Evolutionary conservation across 2,888 invertebrate species (phyloP), one percentile per base, ranked within the genome.

Genomic region (Exephanes ischioxanthus): DNA sequence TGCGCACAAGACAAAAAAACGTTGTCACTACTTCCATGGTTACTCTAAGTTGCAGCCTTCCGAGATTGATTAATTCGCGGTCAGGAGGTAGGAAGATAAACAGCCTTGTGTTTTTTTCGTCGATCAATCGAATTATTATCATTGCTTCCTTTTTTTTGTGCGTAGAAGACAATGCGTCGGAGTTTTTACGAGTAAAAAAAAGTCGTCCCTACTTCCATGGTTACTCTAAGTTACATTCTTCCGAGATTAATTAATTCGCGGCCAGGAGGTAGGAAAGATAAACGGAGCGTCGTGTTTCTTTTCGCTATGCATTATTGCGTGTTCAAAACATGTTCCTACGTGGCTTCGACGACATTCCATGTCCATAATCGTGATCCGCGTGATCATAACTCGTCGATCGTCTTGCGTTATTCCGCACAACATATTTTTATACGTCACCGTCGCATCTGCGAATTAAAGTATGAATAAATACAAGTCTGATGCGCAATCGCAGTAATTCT

Each of bases 341-440:
- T 63, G 80, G 67, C 71, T 76, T 53, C 45, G 37, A 51, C 63
- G 66, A 79, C 75, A 84, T 85, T 79, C 81, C 82, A 48, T 37
- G 63, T 73, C n/a, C 41, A 19, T 79, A 51, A 58, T 70, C 41
- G 30, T 53, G 41, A 83, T 70, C 3, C 33, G 48, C 16, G n/a
- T 11, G 41, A 41, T 26, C 63, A 16, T 16, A 26, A 83, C 22
- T 63, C 66, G 30, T 77, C 11, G 58, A 66, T 37, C 30, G 45
- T 5, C 51, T 68, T 63, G 48, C 61, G 45, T 66, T 71, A 51
- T 79, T 22, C 22, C 85, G 75, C 84, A 82, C 79, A 79, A 85
- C 70, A 82, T 86, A 86, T 86, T 86, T 86, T 85, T 82, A 68
- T 86, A 86, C 86, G 55, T 73, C 70, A 67, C 45, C 37, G 19